A percentile compares a stretch with the other conserved stretches of the same genome.
phyloP scores from a whole-genome alignment of 2,888 invertebrate species.

The Diabrotica balteata region DNA sequence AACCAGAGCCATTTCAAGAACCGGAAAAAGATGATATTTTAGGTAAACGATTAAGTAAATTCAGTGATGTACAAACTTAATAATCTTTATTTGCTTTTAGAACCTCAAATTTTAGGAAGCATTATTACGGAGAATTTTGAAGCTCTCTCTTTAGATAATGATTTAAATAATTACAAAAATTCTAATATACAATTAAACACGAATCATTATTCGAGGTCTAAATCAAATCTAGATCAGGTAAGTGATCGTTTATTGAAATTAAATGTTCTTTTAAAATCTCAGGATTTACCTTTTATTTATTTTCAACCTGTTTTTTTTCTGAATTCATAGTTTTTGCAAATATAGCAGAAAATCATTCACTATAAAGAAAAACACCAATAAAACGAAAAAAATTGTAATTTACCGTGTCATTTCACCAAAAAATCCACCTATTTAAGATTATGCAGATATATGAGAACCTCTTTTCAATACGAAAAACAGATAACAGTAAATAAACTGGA shows the following conservation, averaged over 20 bases:
- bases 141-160: conserved; percentile 57
- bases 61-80: background rate
- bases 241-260: background rate
- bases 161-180: conserved; percentile 52
- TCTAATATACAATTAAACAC: conserved; percentile 46
- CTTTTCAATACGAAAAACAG: too few species aligned
- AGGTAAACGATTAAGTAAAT: conserved; percentile 39
- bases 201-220: conserved; percentile 56
- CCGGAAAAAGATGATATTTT: conserved; percentile 57
- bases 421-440: too few species aligned
- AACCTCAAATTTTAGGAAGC: conserved; percentile 60
- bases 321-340: too few species aligned
- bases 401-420: too few species aligned
- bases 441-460: too few species aligned
- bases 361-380: too few species aligned
- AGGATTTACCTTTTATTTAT: too few species aligned
- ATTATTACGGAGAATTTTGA: conserved; percentile 52
- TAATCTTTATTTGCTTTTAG: conserved; percentile 51
- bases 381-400: too few species aligned
- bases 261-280: too few species aligned
- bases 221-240: conserved; percentile 59
- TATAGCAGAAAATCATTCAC: too few species aligned
- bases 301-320: too few species aligned
- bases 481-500: too few species aligned
- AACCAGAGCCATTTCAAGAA: conserved; percentile 63